A percentile compares a stretch with the other conserved stretches of the same genome.
Conservation (phyloP, 2,113 vertebrate species). For the Alethe castanea region DNA sequence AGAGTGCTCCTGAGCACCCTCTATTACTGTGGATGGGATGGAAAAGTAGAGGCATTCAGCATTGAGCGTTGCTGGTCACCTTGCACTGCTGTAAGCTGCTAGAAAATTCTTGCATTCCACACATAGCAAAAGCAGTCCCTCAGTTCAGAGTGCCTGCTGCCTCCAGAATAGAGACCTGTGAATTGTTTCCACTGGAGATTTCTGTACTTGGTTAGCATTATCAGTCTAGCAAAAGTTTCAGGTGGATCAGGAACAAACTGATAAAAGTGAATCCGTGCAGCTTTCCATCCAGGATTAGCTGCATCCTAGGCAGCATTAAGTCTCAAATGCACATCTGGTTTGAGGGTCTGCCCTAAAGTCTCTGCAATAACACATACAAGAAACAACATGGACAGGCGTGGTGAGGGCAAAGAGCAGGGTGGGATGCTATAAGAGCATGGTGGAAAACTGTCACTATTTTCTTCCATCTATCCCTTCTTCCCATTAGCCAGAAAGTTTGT, state of each 20-base stretch:
- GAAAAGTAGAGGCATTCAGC: not conserved
- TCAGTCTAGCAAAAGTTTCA: not conserved
- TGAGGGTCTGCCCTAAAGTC: not conserved
- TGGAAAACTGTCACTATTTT: not conserved
- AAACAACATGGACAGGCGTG: not conserved
- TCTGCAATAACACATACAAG: not conserved
- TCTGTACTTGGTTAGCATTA: not conserved
- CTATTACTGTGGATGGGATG: not conserved
- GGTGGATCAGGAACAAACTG: not conserved
- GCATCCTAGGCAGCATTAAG: not conserved
- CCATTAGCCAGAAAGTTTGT: not conserved
- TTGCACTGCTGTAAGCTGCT: not conserved
- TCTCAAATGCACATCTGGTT: not conserved
- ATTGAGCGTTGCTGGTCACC: not conserved
- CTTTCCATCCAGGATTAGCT: not conserved
- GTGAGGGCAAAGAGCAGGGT: not conserved
- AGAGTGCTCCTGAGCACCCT: conserved; percentile 2
- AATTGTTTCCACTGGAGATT: not conserved
- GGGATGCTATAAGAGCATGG: no score
- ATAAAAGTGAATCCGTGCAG: rapidly evolving
- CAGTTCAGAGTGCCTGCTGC: not conserved
- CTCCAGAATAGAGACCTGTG: not conserved
- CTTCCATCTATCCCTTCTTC: not conserved
- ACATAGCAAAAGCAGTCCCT: not conserved
- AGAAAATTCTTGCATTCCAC: not conserved